Base-by-base conservation (phyloP, 1,140 invertebrate genomes). In the Drosophila trapezifrons region DNA sequence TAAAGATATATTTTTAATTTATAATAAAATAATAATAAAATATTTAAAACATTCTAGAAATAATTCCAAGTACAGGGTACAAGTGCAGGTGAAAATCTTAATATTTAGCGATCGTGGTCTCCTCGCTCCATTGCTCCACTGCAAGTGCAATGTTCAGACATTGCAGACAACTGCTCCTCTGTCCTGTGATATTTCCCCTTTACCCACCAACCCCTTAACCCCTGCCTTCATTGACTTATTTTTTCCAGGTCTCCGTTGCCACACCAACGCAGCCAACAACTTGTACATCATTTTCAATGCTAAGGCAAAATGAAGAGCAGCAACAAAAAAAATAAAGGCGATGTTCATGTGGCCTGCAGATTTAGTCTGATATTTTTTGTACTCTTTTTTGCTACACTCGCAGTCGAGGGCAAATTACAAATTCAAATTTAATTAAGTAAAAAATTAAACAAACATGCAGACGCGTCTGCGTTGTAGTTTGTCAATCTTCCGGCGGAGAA, bases 351-450 rank as follows among this genome's bases (percentile, higher is more conserved):
- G 79, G 80, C 78, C 75, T 74, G 84, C 84, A 89, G 80, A 87
- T 86, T 87, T 82, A 58, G 75, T 73, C 66, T 49, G 65, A 56
- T 57, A 65, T 76, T 63, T 63, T 62, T 79, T 75, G 43, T 74
- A 70, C 55, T 47, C 59, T 76, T 15, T 42, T 13, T 18, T 20
- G 18, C 9, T 46, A 35, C 58, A 15, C 66, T 63, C 82, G 80
- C 89, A 89, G 84, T 85, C 75, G 80, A 67, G 62, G 66, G 80
- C 74, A 89, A 89, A 89, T 89, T 89, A 89, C 86, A 89, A 90
- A 89, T 89, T 89, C 84, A 89, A 89, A 89, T 89, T 89, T 89
- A 89, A 89, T 89, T 89, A 89, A 89, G 84, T 89, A 89, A 89
- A 89, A 89, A 89, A 89, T 89, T 89, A 89, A 89, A 89, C 65